phyloP scores from a whole-genome alignment of 2,888 invertebrate genomes.

The Xylophagus ater region DNA sequence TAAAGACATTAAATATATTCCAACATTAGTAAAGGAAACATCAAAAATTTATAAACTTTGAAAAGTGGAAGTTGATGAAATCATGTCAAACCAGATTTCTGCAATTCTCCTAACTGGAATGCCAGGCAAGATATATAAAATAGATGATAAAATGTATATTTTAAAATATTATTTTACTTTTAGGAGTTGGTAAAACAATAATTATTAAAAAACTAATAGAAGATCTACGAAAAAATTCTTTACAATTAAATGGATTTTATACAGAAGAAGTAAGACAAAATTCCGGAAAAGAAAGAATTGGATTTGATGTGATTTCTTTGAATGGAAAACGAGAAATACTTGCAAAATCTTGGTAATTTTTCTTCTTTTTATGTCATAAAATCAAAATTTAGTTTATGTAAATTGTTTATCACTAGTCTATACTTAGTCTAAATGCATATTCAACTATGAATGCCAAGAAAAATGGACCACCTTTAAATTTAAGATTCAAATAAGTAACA shows the following conservation, averaged over 20 bases:
- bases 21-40: too few species aligned
- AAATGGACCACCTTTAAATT: constrained; percentile 5
- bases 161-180: neutral
- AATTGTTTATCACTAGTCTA: too few species aligned
- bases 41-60: too few species aligned
- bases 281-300: constrained; percentile 40
- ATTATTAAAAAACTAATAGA: constrained; percentile 43
- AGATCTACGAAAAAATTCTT: constrained; percentile 29
- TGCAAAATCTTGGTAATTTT: constrained; percentile 41
- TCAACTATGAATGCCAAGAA: constrained; percentile 1
- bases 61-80: too few species aligned
- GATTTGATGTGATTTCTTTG: constrained; percentile 52
- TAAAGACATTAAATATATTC: too few species aligned
- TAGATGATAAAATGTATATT: neutral
- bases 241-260: constrained; percentile 46
- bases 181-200: constrained; percentile 58
- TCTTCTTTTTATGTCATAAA: too few species aligned
- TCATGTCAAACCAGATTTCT: neutral
- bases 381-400: too few species aligned
- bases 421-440: too few species aligned
- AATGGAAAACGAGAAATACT: constrained; percentile 41
- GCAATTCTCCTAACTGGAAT: constrained; percentile 7
- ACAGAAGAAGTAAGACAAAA: constrained; percentile 49
- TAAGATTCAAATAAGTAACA: neutral
- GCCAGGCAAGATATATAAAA: constrained; percentile 3